Conservation (phyloP, 2,888 invertebrate species). For the Mythimna ferrago region DNA sequence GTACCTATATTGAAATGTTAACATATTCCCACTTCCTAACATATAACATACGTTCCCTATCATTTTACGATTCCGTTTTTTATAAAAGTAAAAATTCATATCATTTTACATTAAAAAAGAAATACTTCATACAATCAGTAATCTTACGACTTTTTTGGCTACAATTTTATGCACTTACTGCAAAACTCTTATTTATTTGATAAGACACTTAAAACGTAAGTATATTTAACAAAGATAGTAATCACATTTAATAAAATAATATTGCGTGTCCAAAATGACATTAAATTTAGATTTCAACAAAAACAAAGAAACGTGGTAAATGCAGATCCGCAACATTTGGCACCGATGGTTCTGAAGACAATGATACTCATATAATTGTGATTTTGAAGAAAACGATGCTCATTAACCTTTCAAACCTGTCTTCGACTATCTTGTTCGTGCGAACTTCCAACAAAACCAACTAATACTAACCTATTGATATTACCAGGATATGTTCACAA, state of each 20-base stretch:
- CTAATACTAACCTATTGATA: constrained; percentile 61
- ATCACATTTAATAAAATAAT: constrained; percentile 28
- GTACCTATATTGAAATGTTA: constrained; percentile 69
- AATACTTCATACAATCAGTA: constrained; percentile 25
- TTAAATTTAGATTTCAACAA: constrained; percentile 26
- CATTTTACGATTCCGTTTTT: constrained; percentile 17
- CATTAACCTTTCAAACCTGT: not conserved
- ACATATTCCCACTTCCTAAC: constrained; percentile 14
- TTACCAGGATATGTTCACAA: constrained; percentile 65
- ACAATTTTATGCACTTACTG: constrained; percentile 28
- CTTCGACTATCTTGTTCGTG: not conserved
- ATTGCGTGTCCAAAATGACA: constrained; percentile 28
- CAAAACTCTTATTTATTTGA: constrained; percentile 26
- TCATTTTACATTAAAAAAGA: constrained; percentile 26
- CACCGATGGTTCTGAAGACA: constrained; percentile 32
- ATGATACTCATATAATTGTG: not conserved
- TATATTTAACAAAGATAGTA: constrained; percentile 23
- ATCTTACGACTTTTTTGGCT: constrained; percentile 36
- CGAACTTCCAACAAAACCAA: constrained; percentile 38
- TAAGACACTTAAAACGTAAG: constrained; percentile 22
- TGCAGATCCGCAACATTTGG: constrained; percentile 48
- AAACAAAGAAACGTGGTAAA: constrained; percentile 20
- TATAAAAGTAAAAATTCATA: constrained; percentile 58
- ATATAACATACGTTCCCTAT: constrained; percentile 9
- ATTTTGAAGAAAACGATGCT: not conserved